These are phyloP conservation scores for Syngnathus rostellatus DNA, from an alignment of 2,797 vertebrate species.

Conservation along the genomic window DNA sequence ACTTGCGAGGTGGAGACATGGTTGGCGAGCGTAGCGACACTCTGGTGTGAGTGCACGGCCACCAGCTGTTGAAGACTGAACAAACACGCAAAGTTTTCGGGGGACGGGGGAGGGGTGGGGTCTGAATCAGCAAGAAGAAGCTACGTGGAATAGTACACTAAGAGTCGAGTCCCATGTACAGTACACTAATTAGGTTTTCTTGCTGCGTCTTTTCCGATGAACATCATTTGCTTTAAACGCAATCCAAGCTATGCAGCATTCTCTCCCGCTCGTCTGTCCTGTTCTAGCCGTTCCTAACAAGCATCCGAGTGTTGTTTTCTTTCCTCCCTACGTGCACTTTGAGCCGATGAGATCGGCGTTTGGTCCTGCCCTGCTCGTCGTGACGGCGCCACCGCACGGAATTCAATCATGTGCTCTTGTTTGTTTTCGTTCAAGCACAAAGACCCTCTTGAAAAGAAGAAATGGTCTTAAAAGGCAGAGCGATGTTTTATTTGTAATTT, in stretches of 20 bases:
- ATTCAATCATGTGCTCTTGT: constrained; percentile 51
- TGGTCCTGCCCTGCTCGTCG: constrained; percentile 65
- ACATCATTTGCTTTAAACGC: constrained; percentile 87
- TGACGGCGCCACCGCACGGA: constrained; percentile 73
- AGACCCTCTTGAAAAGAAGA: constrained; percentile 28
- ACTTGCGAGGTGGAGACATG: constrained; percentile 78
- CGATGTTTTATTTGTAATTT: constrained; percentile 56
- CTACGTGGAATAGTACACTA: constrained; percentile 33
- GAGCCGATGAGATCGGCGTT: constrained; percentile 61
- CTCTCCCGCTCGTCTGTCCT: constrained; percentile 48
- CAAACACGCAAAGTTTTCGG: constrained; percentile 6
- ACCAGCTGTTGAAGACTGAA: constrained; percentile 27
- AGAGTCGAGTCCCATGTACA: constrained; percentile 56
- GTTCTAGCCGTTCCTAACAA: constrained; percentile 5
- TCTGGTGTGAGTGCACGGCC: constrained; percentile 77
- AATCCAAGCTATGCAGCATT: constrained; percentile 93
- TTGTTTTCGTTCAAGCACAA: constrained; percentile 17
- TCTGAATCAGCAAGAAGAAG: constrained; percentile 53
- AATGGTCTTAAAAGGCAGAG: constrained; percentile 80
- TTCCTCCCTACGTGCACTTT: constrained; percentile 49
- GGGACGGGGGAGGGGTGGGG: constrained; percentile 23
- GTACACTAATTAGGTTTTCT: constrained; percentile 55
- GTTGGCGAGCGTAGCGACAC: constrained; percentile 78
- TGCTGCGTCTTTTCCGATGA: constrained; percentile 57
- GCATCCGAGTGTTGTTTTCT: constrained; percentile 22